Evolutionary conservation across 2,797 vertebrate species (phyloP).

Genomic region (Microcaecilia unicolor): DNA sequence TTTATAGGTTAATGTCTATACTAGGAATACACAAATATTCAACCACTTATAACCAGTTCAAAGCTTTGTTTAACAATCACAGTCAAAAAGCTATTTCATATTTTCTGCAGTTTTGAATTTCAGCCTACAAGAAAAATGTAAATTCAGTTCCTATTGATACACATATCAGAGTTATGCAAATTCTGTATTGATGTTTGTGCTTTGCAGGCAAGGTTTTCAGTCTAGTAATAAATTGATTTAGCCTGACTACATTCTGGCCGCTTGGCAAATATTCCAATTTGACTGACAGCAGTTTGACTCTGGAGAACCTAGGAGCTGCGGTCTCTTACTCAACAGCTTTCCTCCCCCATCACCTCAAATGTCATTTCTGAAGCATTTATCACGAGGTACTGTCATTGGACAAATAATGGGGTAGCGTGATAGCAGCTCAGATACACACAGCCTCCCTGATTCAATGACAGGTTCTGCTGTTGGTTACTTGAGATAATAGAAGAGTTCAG

Average conservation of each 20-base stretch:
- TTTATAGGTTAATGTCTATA: no score
- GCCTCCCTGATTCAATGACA: constrained; percentile 26
- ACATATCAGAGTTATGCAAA: not conserved
- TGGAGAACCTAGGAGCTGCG: constrained; percentile 18
- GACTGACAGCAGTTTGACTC: constrained; percentile 29
- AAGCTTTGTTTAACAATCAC: no score
- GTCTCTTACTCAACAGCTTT: constrained; percentile 34
- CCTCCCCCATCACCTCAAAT: constrained; percentile 42
- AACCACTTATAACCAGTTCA: no score
- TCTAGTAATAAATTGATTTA: constrained; percentile 19
- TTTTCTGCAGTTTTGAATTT: no score
- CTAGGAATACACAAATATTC: no score
- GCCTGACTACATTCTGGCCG: not conserved
- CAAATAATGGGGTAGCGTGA: constrained; percentile 29
- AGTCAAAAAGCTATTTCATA: no score
- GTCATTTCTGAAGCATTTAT: constrained; percentile 48
- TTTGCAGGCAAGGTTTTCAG: not conserved
- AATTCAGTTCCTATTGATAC: not conserved
- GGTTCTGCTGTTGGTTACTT: constrained; percentile 29
- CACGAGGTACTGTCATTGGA: constrained; percentile 24
- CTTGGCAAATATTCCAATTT: constrained; percentile 17
- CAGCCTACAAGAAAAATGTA: constrained; percentile 7
- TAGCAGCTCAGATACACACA: constrained; percentile 23
- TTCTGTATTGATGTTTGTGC: constrained; percentile 4
- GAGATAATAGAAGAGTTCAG: constrained; percentile 34